phyloP scores from a whole-genome alignment of 1,140 invertebrate species.

The Drosophila parvula region DNA sequence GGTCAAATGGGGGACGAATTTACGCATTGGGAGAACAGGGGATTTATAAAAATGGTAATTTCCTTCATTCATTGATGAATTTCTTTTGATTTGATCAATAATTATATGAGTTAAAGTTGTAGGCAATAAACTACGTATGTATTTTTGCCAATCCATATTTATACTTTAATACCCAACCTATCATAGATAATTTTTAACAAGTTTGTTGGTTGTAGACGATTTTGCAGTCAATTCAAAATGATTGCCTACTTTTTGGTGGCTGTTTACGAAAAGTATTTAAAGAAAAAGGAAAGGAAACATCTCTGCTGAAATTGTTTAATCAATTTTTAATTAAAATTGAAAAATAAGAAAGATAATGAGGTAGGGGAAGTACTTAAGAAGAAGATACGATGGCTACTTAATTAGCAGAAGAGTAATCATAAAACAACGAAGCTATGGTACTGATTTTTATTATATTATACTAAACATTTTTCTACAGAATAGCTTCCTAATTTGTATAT shows the following conservation, averaged over 20 bases:
- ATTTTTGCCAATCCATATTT: no score
- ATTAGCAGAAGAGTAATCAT: no score
- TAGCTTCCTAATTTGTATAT: background rate
- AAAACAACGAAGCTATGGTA: no score
- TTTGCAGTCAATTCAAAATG: background rate
- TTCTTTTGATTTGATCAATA: background rate
- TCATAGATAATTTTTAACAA: background rate
- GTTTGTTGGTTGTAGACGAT: background rate
- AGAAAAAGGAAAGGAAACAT: background rate
- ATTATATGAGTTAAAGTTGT: background rate
- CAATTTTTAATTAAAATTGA: background rate
- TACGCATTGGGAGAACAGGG: background rate
- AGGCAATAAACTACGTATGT: background rate
- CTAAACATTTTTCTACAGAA: background rate
- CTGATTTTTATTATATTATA: background rate
- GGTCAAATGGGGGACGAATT: conserved; percentile 12
- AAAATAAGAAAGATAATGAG: background rate
- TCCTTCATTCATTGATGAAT: background rate
- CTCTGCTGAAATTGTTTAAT: background rate
- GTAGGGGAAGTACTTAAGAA: background rate
- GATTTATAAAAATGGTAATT: background rate
- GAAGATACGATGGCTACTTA: background rate
- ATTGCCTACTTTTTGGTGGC: conserved; percentile 11
- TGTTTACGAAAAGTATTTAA: background rate
- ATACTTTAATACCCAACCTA: background rate